phyloP scores from a whole-genome alignment of 2,797 vertebrate species.

The Lindbergichthys nudifrons region DNA sequence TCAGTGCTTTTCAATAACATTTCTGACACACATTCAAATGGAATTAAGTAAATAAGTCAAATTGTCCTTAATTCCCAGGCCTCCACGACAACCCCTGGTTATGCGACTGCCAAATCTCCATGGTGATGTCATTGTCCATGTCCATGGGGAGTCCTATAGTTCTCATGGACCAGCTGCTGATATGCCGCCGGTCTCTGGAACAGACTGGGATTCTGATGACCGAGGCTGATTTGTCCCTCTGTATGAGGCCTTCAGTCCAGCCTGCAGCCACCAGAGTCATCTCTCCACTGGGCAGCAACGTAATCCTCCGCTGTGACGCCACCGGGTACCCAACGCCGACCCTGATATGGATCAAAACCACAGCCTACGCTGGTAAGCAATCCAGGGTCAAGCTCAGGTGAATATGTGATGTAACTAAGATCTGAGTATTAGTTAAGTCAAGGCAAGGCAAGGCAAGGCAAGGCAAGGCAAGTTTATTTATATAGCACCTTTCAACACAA shows the following conservation, averaged over 20 bases:
- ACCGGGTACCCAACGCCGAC: conserved; percentile 92
- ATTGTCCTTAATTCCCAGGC: conserved; percentile 78
- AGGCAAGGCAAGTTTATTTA: no score
- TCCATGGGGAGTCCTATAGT: conserved; percentile 81
- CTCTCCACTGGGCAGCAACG: conserved; percentile 90
- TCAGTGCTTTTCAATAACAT: not conserved
- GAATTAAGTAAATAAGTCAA: not conserved
- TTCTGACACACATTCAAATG: not conserved
- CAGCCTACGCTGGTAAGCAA: conserved; percentile 83
- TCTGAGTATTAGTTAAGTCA: not conserved
- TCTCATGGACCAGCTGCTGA: conserved; percentile 88
- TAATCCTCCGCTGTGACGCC: conserved; percentile 92
- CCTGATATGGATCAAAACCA: conserved; percentile 89
- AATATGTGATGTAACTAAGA: not conserved
- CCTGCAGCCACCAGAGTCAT: conserved; percentile 91
- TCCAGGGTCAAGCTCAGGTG: not conserved
- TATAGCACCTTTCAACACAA: no score
- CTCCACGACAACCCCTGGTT: conserved; percentile 96
- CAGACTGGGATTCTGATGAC: conserved; percentile 85
- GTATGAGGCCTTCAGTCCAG: conserved; percentile 90
- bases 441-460: no score
- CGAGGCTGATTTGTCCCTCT: conserved; percentile 86
- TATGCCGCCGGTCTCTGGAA: conserved; percentile 87
- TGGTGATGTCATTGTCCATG: conserved; percentile 89
- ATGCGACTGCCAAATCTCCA: conserved; percentile 94